These are phyloP conservation scores for Sycophila sp. DNA, from an alignment of 1,140 invertebrate genomes.

Conservation along the genomic window DNA sequence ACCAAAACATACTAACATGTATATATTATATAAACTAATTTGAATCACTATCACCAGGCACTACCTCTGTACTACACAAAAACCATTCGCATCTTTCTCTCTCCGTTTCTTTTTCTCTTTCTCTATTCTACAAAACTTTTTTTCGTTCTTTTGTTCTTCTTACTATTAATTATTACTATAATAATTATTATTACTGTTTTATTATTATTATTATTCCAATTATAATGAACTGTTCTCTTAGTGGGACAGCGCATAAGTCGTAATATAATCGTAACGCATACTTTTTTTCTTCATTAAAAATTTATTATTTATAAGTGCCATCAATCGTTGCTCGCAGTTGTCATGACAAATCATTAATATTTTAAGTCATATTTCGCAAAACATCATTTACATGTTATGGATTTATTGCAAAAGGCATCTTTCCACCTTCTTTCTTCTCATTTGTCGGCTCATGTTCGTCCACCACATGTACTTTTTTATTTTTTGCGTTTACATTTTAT, in stretches of 20 bases:
- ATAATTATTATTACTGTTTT: not conserved
- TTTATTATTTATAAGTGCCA: conserved; percentile 5
- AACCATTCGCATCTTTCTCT: conserved; percentile 38
- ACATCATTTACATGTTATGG: conserved; percentile 24
- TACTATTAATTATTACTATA: too few species aligned
- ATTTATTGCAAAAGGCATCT: conserved; percentile 41
- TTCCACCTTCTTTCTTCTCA: conserved; percentile 51
- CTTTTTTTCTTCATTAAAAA: conserved; percentile 8
- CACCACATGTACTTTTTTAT: conserved; percentile 17
- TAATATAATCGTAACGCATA: too few species aligned
- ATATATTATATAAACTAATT: conserved; percentile 27
- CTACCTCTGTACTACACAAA: conserved; percentile 42
- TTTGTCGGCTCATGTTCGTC: conserved; percentile 47
- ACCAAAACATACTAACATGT: conserved; percentile 17
- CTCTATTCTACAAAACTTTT: conserved; percentile 16
- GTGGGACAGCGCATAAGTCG: conserved; percentile 27
- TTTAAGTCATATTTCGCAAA: conserved; percentile 19
- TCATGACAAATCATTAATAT: conserved; percentile 25
- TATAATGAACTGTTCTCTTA: conserved; percentile 30
- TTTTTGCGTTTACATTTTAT: conserved; percentile 7
- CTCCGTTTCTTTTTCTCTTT: conserved; percentile 21
- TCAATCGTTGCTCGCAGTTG: conserved; percentile 20
- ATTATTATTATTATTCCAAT: not conserved
- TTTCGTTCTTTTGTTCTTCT: not conserved
- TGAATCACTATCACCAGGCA: conserved; percentile 42